Conservation (phyloP, 2,113 vertebrate genomes). For the Hemiprocne comata region DNA sequence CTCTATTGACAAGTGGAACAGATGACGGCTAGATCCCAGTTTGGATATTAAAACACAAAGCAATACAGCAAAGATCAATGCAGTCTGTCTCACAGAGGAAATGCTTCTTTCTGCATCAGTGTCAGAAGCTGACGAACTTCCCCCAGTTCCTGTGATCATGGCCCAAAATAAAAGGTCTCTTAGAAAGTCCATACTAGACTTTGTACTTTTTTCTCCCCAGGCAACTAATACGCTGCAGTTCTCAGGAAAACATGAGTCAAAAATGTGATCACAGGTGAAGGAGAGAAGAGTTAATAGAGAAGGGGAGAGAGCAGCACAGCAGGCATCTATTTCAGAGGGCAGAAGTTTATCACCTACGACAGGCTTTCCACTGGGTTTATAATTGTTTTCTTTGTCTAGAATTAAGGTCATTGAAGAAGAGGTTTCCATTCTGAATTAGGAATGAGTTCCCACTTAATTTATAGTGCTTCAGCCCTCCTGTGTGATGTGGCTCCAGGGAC, state of each 20-base stretch:
- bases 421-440: constrained; percentile 46
- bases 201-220: not conserved
- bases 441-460: not conserved
- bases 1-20: not conserved
- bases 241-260: not conserved
- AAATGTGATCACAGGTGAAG: not conserved
- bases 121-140: not conserved
- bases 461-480: not conserved
- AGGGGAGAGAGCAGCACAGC: not conserved
- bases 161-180: not conserved
- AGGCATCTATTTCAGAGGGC: constrained; percentile 1
- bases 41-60: not conserved
- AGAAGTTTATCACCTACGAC: constrained; percentile 24
- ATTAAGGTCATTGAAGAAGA: constrained; percentile 21
- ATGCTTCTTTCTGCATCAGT: not conserved
- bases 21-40: not conserved
- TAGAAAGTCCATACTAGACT: not conserved
- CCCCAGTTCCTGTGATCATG: not conserved
- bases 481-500: not conserved
- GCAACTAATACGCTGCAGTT: not conserved
- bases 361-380: constrained; percentile 30
- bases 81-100: not conserved
- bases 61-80: not conserved
- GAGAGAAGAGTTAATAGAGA: not conserved
- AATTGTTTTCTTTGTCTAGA: constrained; percentile 11